These are phyloP conservation scores for Phrynocephalus versicolor DNA, from an alignment of 2,113 vertebrate genomes.

Conservation along the genomic window DNA sequence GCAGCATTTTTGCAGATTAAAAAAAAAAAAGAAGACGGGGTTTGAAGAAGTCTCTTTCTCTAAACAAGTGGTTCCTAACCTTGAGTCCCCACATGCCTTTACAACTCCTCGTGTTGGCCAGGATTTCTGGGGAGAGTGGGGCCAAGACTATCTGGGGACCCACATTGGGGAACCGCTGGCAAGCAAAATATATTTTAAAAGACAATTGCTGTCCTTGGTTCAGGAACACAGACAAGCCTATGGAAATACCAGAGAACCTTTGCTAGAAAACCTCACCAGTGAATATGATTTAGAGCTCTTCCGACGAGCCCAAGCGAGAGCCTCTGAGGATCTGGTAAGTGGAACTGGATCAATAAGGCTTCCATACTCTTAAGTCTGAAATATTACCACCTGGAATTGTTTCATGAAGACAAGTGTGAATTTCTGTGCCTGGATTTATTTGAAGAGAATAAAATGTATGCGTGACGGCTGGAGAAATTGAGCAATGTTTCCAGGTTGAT, in stretches of 20 bases:
- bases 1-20: neutral
- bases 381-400: neutral
- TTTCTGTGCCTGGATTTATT: neutral
- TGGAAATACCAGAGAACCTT: slow-evolving; percentile 90
- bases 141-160: too few relatives aligned
- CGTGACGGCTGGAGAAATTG: neutral
- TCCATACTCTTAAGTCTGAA: neutral
- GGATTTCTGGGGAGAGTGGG: too few relatives aligned
- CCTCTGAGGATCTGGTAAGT: slow-evolving; percentile 95
- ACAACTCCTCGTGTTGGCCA: too few relatives aligned
- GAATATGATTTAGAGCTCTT: slow-evolving; percentile 98
- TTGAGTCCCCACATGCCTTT: too few relatives aligned
- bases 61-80: neutral
- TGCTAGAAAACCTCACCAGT: slow-evolving; percentile 96
- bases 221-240: slow-evolving; percentile 95
- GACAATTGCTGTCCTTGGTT: neutral
- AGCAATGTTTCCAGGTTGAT: neutral
- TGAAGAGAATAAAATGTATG: neutral
- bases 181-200: accelerated
- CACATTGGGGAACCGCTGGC: too few relatives aligned
- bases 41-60: neutral
- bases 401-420: neutral
- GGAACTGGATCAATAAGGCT: neutral
- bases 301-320: slow-evolving; percentile 94
- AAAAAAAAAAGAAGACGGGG: accelerated